Conservation (phyloP, 2,797 vertebrate genomes). For the Malurus splendens region DNA sequence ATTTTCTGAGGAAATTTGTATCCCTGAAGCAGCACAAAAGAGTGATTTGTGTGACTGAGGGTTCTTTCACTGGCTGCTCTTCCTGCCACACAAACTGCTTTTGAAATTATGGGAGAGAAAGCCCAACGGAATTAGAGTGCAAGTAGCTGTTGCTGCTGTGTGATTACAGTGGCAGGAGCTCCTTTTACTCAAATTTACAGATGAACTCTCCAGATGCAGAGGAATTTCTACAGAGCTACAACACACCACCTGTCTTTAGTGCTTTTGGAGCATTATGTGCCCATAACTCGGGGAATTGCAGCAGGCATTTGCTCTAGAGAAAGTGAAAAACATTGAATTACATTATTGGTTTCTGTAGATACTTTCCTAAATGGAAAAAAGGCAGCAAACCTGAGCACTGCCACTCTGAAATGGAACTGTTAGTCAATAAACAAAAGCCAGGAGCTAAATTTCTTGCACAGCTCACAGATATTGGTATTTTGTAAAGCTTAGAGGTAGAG, state of each 20-base stretch:
- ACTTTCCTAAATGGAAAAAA: background rate
- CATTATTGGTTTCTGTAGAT: background rate
- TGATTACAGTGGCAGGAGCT: background rate
- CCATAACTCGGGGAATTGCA: background rate
- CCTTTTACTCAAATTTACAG: background rate
- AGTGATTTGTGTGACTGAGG: background rate
- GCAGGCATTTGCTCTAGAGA: background rate
- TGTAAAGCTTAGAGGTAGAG: background rate
- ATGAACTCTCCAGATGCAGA: background rate
- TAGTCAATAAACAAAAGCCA: background rate
- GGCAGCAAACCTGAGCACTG: accelerated
- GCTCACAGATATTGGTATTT: background rate
- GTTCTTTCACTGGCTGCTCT: background rate
- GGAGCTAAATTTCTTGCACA: background rate
- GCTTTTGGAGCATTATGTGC: background rate
- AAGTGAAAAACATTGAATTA: background rate
- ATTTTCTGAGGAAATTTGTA: background rate
- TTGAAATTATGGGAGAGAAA: background rate
- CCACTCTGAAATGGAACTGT: background rate
- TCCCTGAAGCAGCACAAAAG: background rate
- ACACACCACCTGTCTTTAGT: background rate
- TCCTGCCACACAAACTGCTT: background rate
- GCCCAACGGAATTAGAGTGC: background rate
- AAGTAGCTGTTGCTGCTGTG: background rate
- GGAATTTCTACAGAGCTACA: background rate